Evolutionary conservation across 2,113 vertebrate genomes (phyloP).

Genomic region (Macaca fascicularis): DNA sequence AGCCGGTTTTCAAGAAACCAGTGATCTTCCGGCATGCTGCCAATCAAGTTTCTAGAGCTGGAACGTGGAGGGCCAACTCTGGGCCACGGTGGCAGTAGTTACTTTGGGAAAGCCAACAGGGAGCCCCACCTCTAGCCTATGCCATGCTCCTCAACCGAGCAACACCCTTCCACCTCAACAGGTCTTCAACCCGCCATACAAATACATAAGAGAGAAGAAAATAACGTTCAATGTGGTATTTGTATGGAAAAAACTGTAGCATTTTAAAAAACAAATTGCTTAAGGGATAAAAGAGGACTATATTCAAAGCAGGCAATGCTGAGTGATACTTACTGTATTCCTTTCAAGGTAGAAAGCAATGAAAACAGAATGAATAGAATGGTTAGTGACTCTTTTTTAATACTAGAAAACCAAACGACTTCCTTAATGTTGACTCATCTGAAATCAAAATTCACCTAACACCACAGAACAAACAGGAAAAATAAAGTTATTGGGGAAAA

Average conservation of each 20-base stretch:
- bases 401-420: background rate
- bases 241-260: background rate
- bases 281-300: conserved; percentile 55
- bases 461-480: background rate
- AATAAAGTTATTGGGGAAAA: background rate
- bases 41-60: background rate
- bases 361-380: conserved; percentile 81
- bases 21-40: background rate
- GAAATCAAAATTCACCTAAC: background rate
- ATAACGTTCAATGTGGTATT: background rate
- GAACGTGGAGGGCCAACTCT: background rate
- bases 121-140: no score
- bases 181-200: background rate
- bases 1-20: background rate
- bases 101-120: background rate
- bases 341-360: conserved; percentile 84
- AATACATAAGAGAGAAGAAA: background rate
- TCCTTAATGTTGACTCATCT: background rate
- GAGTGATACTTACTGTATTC: conserved; percentile 85
- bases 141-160: background rate
- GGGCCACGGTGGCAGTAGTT: rapidly evolving
- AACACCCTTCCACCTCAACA: background rate
- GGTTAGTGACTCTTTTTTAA: conserved; percentile 78
- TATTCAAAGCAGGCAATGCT: conserved; percentile 44
- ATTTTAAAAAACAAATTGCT: background rate